phyloP scores from a whole-genome alignment of 2,888 invertebrate genomes.

The Zootermopsis nevadensis region DNA sequence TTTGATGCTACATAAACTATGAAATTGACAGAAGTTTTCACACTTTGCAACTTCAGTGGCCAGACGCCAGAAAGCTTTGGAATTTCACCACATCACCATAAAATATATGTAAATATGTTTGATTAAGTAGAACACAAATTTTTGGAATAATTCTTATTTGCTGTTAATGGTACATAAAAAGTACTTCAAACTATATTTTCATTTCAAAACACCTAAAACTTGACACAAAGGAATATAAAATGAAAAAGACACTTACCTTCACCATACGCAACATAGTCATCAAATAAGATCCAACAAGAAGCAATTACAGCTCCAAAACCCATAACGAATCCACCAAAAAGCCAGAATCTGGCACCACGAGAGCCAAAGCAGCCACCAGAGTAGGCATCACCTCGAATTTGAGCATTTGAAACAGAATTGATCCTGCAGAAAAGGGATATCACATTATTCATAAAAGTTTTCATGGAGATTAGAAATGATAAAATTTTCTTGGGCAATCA shows the following conservation, averaged over 20 bases:
- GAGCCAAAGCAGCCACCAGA: slow-evolving; percentile 88
- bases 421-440: slow-evolving; percentile 69
- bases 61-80: too few species aligned
- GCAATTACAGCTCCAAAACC: slow-evolving; percentile 97
- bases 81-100: too few species aligned
- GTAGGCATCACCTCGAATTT: slow-evolving; percentile 87
- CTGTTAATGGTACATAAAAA: too few species aligned
- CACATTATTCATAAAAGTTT: slow-evolving; percentile 15
- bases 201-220: neutral
- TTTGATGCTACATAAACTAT: too few species aligned
- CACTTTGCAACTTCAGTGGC: too few species aligned
- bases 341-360: slow-evolving; percentile 91
- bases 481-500: too few species aligned
- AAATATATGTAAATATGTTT: too few species aligned
- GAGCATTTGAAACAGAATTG: slow-evolving; percentile 95
- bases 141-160: too few species aligned
- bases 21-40: too few species aligned
- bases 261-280: slow-evolving; percentile 81
- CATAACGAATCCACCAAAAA: slow-evolving; percentile 96
- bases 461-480: too few species aligned
- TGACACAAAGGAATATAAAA: neutral
- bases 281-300: slow-evolving; percentile 95
- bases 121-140: too few species aligned
- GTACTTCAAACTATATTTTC: neutral
- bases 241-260: slow-evolving; percentile 56